phyloP scores from a whole-genome alignment of 2,113 vertebrate genomes.

The Laterallus jamaicensis region DNA sequence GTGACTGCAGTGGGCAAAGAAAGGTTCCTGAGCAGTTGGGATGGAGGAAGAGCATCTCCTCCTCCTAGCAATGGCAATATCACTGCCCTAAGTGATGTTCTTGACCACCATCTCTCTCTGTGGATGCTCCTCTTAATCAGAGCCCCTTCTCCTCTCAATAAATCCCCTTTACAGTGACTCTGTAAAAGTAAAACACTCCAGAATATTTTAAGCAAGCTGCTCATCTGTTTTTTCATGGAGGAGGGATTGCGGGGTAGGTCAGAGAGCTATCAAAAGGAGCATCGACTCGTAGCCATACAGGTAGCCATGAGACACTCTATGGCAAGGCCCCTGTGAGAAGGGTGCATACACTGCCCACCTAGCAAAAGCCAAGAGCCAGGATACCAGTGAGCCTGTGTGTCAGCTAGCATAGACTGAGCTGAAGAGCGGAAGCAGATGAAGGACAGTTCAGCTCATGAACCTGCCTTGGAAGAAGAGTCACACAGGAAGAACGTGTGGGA shows the following conservation, averaged over 20 bases:
- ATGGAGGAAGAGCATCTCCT: background rate
- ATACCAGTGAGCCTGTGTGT: background rate
- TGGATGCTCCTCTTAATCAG: background rate
- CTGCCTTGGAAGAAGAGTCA: background rate
- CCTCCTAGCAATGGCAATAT: fast-evolving
- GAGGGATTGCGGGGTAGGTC: fast-evolving
- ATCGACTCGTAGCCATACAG: fast-evolving
- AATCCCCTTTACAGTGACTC: background rate
- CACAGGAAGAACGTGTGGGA: fast-evolving
- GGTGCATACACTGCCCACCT: fast-evolving
- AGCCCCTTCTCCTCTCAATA: background rate
- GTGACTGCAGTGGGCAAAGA: fast-evolving
- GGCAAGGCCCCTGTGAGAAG: background rate
- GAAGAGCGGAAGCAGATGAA: fast-evolving
- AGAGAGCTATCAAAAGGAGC: background rate
- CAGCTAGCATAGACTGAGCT: background rate
- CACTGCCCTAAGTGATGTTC: background rate
- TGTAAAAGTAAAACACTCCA: background rate
- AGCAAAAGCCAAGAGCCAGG: background rate
- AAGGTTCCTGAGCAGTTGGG: background rate
- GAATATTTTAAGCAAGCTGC: background rate
- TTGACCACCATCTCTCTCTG: background rate
- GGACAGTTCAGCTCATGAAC: background rate
- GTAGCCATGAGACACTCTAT: background rate
- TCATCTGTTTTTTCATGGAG: background rate